Percentiles rank a stretch among this genome's conserved stretches.
Conservation (phyloP, 2,888 invertebrate species). For the Nemotelus nigrinus region DNA sequence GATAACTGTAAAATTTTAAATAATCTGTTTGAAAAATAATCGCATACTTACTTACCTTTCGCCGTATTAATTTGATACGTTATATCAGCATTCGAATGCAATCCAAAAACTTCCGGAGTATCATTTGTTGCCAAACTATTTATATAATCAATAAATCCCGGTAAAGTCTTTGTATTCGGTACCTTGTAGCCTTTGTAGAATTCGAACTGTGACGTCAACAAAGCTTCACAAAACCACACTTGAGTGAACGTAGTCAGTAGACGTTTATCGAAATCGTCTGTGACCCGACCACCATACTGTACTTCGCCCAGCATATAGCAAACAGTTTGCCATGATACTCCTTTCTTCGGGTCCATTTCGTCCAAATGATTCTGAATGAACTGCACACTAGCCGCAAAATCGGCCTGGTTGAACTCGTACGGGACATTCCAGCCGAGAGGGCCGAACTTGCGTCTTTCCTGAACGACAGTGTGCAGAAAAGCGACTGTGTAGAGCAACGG, state of each 20-base stretch:
- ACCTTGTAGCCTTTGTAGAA: conserved; percentile 95
- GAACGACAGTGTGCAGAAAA: conserved; percentile 94
- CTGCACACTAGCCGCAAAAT: conserved; percentile 94
- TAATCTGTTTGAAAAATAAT: neutral
- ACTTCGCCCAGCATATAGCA: conserved; percentile 98
- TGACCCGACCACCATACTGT: conserved; percentile 88
- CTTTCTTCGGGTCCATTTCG: conserved; percentile 96
- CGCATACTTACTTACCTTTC: conserved; percentile 69
- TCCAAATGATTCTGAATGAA: conserved; percentile 97
- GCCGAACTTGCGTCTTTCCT: conserved; percentile 95
- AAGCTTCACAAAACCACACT: conserved; percentile 93
- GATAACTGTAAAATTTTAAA: neutral
- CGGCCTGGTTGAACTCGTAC: conserved; percentile 94
- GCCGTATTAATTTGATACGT: conserved; percentile 98
- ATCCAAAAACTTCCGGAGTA: conserved; percentile 95
- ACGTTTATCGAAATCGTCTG: conserved; percentile 96
- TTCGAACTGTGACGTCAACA: conserved; percentile 88
- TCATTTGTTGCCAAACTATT: conserved; percentile 85
- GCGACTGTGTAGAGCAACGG: conserved; percentile 92
- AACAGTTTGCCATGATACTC: conserved; percentile 96
- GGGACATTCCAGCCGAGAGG: conserved; percentile 97
- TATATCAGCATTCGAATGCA: conserved; percentile 95
- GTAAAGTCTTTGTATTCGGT: conserved; percentile 82
- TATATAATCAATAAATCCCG: conserved; percentile 86
- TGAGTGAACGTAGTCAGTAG: conserved; percentile 92